Evolutionary conservation across 2,113 vertebrate species (phyloP).

Genomic region (Prionailurus bengalensis): DNA sequence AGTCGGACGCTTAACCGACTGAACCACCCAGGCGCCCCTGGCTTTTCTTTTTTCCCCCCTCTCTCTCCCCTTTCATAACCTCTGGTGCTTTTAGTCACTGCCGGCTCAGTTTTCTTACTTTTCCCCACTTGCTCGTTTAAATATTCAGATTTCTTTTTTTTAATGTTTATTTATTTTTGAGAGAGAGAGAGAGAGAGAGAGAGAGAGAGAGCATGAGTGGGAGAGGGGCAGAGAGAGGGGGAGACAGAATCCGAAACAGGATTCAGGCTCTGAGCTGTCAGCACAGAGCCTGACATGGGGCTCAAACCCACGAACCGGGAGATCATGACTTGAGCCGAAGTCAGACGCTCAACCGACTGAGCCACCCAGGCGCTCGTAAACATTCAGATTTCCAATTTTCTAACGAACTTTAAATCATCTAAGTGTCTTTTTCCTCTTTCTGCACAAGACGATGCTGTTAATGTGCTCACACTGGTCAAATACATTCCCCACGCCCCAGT

Average conservation of each 20-base stretch:
- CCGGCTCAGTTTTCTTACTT: not conserved
- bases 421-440: not conserved
- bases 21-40: too few relatives aligned
- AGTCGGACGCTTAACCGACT: too few relatives aligned
- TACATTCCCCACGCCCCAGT: fast-evolving
- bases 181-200: too few relatives aligned
- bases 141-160: not conserved
- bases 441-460: not conserved
- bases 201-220: too few relatives aligned
- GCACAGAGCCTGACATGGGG: too few relatives aligned
- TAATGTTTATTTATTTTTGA: not conserved
- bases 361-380: not conserved
- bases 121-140: not conserved
- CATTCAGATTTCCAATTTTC: not conserved
- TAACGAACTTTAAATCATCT: not conserved
- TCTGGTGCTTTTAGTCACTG: not conserved
- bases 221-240: too few relatives aligned
- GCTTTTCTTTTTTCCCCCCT: too few relatives aligned
- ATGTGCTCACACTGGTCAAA: not conserved
- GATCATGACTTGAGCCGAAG: too few relatives aligned
- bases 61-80: not conserved
- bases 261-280: too few relatives aligned
- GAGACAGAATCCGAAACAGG: too few relatives aligned
- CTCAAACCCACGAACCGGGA: too few relatives aligned
- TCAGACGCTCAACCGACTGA: too few relatives aligned